Percentiles rank a stretch among this genome's conserved stretches.
phyloP scores from a whole-genome alignment of 92 coral and sea anemone genomes.

The Zoanthus gigantus region DNA sequence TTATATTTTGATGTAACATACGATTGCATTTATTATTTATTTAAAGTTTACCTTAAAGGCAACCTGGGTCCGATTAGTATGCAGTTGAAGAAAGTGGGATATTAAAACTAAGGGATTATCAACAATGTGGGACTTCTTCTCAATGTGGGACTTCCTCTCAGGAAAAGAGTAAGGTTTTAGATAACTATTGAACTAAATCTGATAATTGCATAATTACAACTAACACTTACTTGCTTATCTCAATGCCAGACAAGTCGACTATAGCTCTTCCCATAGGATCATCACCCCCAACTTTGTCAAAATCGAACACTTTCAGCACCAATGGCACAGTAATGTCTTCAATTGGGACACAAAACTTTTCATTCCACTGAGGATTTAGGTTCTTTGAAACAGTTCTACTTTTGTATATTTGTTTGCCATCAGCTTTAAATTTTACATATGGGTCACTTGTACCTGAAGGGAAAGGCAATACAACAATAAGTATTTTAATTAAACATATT shows the following conservation, averaged over 20 bases:
- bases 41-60: too few species aligned
- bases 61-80: too few species aligned
- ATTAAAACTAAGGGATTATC: too few species aligned
- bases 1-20: too few species aligned
- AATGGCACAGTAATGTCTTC: conserved; percentile 97
- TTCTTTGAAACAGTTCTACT: conserved; percentile 95
- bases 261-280: conserved; percentile 97
- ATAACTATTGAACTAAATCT: neutral
- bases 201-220: neutral
- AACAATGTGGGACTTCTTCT: too few species aligned
- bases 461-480: neutral
- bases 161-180: neutral
- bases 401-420: conserved; percentile 97
- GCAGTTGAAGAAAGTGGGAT: too few species aligned
- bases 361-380: conserved; percentile 98
- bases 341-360: conserved; percentile 98
- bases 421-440: conserved; percentile 97
- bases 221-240: conserved; percentile 76
- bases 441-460: conserved; percentile 97
- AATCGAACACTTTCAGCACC: conserved; percentile 94
- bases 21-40: too few species aligned
- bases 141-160: neutral
- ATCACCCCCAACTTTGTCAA: conserved; percentile 97
- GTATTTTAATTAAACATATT: neutral
- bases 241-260: conserved; percentile 87